Evolutionary conservation across 1,140 invertebrate genomes (phyloP), one percentile per base, ranked within the genome.

Genomic region (Mycetomoellerius zeteki): DNA sequence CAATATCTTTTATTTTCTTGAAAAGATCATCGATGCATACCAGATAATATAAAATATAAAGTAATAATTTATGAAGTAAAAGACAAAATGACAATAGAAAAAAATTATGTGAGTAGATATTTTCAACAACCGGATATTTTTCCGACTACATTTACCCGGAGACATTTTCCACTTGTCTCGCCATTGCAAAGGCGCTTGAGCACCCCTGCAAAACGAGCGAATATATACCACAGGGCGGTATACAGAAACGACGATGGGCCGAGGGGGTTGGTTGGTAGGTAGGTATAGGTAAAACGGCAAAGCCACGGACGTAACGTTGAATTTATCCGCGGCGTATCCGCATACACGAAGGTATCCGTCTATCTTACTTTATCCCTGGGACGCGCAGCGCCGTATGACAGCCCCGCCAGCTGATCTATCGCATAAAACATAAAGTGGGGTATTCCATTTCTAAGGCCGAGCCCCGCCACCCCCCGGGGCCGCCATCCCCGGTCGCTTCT

Each of bases 361-460:
- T 94, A 94, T 95, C 95, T 95, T 95, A 93, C 94, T 95, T 95
- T 94, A 95, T 95, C 93, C 94, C 92, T 91, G 92, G 93, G 88
- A 94, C 91, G 93, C 93, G 92, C 91, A 88, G 91, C 92, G 89
- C 87, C 92, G 93, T 95, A 94, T 94, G 94, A 95, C 94, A 94
- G 93, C 93, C 88, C 88, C 90, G 91, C 94, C 92, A 92, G 94
- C 94, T 95, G 94, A 95, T 95, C 95, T 95, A 95, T 95, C 94
- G 93, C 94, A 95, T 95, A 94, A 95, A 95, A 95, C 94, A 94
- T 95, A 94, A 94, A 95, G 94, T 94, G 93, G 94, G 92, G 91
- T 95, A 95, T 95, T 94, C 94, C 93, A 93, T 94, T 95, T 94
- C 94, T 95, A 94, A 94, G 94, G 93, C 90, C 90, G 86, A 90